phyloP scores from a whole-genome alignment of 1,140 invertebrate genomes.

The Bombus polaris region DNA sequence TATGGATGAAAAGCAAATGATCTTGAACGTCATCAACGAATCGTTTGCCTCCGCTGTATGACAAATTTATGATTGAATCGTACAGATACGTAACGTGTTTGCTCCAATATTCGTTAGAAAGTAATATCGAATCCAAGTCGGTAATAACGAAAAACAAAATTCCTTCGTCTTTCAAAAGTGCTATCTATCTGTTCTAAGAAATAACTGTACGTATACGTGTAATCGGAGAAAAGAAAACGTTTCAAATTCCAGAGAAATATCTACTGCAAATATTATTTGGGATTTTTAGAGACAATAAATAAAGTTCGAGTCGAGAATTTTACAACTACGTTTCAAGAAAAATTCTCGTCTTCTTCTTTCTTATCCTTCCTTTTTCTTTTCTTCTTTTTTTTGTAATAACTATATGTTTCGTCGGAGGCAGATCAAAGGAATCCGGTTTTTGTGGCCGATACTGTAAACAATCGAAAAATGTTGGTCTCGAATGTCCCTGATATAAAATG shows the following conservation, averaged over 20 bases:
- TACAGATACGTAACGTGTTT: neutral
- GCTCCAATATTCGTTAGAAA: neutral
- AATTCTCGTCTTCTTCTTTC: too few relatives aligned
- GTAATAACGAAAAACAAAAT: neutral
- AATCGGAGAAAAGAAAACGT: neutral
- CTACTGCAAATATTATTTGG: neutral
- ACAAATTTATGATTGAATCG: constrained; percentile 9
- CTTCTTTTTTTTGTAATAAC: neutral
- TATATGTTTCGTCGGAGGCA: constrained; percentile 11
- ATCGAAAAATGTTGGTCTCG: constrained; percentile 9
- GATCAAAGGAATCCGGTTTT: constrained; percentile 35
- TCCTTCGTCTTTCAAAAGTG: neutral
- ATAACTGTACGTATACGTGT: neutral
- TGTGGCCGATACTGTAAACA: constrained; percentile 10
- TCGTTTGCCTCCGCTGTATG: neutral
- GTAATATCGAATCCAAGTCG: neutral
- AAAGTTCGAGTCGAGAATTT: neutral
- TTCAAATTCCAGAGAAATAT: neutral
- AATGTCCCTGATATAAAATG: constrained; percentile 40
- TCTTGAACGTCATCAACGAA: neutral
- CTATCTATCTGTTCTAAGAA: neutral
- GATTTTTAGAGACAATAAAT: neutral
- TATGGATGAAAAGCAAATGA: neutral
- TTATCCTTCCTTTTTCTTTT: neutral
- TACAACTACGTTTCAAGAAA: too few relatives aligned